Base-by-base conservation (phyloP, 2,113 vertebrate species). In the Addax nasomaculatus region DNA sequence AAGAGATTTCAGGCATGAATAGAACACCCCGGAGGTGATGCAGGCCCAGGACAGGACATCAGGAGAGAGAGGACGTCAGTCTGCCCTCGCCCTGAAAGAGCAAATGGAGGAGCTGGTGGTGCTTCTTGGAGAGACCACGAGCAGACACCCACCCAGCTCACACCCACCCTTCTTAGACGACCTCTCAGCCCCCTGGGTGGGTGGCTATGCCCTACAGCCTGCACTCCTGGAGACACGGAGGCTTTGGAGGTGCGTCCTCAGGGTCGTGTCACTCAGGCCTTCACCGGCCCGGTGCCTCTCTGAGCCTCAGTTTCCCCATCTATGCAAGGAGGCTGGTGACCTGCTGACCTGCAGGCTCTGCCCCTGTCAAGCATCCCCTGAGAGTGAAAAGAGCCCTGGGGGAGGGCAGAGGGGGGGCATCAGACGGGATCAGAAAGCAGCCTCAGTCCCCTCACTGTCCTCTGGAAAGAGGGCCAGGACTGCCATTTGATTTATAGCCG, bases 341-440 rank as follows among this genome's bases (percentile, higher is more conserved):
- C 15, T 10, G 2, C 11, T 79, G 9, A 85, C 2, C 2, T 23
- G 1, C 10, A 47, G 16, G 13, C 3, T 76, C 11, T 1, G 2
- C 5, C 14, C 45, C 25, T 23, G 5, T 53, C 1, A 14, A 60
- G 19, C 6, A 15, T 23, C 5, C 30, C 33, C 1, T 45, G 23
- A 45, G 45, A 17, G 3, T n/a, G 12, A 33, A 21, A 1, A 93
- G 67, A 67, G 4, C 7, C 43, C 1, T 30, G 10, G 14, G 25
- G 23, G 15, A 21, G 27, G 3, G 25, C 0, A 36, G 27, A 6
- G 21, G 4, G 9, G 45, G 1, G 23, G 23, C 0, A 1, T 57
- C 36, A 83, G 49, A 45, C 0, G 13, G 11, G 12, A 6, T 70
- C 51, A 55, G 67, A 47, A 79, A 51, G 55, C 43, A 49, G 12